A percentile compares a stretch with the other conserved stretches of the same genome.
Evolutionary conservation across 2,888 invertebrate species (phyloP).

Genomic region (Ormyrus labotus): DNA sequence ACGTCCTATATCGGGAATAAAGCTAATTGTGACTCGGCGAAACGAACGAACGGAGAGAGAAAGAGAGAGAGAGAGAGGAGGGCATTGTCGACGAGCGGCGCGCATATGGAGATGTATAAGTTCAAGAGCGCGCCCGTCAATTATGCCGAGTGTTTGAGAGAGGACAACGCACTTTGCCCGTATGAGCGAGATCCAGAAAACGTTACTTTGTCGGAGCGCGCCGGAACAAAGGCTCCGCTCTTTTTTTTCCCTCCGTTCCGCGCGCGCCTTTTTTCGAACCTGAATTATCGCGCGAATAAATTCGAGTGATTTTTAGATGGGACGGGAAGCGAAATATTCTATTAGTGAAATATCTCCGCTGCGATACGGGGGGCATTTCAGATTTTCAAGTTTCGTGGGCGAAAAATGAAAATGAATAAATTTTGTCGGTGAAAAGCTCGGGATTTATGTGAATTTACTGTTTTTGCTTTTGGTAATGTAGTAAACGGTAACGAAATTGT

Average conservation of each 20-base stretch:
- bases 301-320: too few species aligned
- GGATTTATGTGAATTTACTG: too few species aligned
- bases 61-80: conserved; percentile 1
- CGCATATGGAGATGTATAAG: conserved; percentile 32
- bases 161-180: conserved; percentile 49
- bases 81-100: conserved; percentile 8
- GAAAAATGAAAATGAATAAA: too few species aligned
- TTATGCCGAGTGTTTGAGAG: conserved; percentile 41
- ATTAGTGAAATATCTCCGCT: too few species aligned
- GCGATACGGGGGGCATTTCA: too few species aligned
- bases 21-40: conserved; percentile 43
- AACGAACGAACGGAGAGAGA: neutral
- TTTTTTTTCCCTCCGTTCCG: neutral
- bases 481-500: too few species aligned
- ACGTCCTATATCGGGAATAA: conserved; percentile 40
- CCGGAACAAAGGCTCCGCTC: conserved; percentile 25
- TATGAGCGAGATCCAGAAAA: conserved; percentile 23
- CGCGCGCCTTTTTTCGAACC: neutral
- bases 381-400: too few species aligned
- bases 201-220: conserved; percentile 28
- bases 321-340: too few species aligned
- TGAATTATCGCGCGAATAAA: neutral
- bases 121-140: conserved; percentile 52
- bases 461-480: too few species aligned
- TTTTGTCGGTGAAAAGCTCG: too few species aligned